These are phyloP conservation scores for Artibeus lituratus DNA, from an alignment of 2,797 vertebrate genomes.

Conservation along the genomic window DNA sequence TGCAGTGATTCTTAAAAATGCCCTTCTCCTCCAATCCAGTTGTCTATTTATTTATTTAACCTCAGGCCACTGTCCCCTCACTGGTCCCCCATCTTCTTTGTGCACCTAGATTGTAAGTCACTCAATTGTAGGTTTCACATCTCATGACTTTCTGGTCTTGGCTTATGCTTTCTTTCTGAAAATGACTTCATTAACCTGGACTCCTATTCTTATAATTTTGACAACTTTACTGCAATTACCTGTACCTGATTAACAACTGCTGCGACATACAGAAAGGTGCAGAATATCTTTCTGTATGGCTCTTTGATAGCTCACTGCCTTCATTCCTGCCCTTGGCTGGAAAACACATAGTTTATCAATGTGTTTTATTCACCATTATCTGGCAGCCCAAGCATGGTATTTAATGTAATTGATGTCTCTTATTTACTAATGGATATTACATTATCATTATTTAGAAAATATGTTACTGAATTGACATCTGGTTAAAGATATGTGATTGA, in stretches of 20 bases:
- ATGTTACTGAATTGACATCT: constrained; percentile 61
- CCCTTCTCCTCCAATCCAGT: background rate
- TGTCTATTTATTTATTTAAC: background rate
- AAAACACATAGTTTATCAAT: constrained; percentile 53
- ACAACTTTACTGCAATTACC: background rate
- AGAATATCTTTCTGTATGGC: background rate
- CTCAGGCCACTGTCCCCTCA: background rate
- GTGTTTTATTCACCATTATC: constrained; percentile 60
- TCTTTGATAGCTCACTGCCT: constrained; percentile 30
- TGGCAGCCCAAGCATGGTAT: constrained; percentile 53
- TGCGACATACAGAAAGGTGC: background rate
- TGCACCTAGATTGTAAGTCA: background rate
- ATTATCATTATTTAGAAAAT: constrained; percentile 71
- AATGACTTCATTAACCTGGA: background rate
- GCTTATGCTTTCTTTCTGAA: background rate
- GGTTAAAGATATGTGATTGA: constrained; percentile 64
- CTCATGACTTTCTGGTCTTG: background rate
- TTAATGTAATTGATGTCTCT: constrained; percentile 67
- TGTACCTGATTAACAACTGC: constrained; percentile 18
- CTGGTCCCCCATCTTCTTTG: background rate
- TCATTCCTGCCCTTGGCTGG: constrained; percentile 52
- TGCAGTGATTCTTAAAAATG: background rate
- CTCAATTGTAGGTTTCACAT: background rate
- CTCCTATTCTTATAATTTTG: background rate
- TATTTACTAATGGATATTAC: constrained; percentile 69